Base-by-base conservation (phyloP, 2,888 invertebrate genomes). In the Erebia palarica region DNA sequence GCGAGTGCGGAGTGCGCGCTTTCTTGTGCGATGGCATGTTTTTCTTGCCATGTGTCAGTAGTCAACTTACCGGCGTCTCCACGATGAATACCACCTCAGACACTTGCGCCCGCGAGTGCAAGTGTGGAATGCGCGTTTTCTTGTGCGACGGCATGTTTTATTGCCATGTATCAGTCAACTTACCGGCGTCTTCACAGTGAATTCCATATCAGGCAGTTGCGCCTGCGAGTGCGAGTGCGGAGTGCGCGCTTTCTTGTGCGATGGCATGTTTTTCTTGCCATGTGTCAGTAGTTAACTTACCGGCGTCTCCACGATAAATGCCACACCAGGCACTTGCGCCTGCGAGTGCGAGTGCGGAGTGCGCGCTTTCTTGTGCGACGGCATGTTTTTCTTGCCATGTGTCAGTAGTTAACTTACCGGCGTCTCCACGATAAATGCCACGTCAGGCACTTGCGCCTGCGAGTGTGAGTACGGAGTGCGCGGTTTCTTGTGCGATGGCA, bases 261-360 rank as follows among this genome's bases (percentile, higher is more conserved):
- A 67, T 21, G 96, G 96, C 11, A 95, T 94, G 86, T 96, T 96
- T 85, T 96, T 96, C 84, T 96, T 96, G 77, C 95, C 96, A 1
- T 7, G 36, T 7, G 0, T 36, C 7, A n/a, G 36, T 11, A 1
- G 3, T 21, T 44, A 69, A 92, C 94, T 94, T 83, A 96, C 96
- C 80, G 97, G 97, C 11, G 97, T 97, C 85, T 97, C 97, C 1
- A 95, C 94, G 74, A 96, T 95, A 82, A 95, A 96, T 55, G 96
- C 95, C 76, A 96, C 94, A 77, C 96, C 96, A 0, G 96, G 94
- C 71, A 94, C 94, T 0, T 78, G 58, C 4, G 78, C 64, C n/a
- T 55, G 64, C n/a, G 65, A 5, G 27, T 60, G 67, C 1, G 57
- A 36, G 18, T 57, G 67, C 7, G 65, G 36, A 66, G 79, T 79